Evolutionary conservation across 2,888 invertebrate species (phyloP).

Genomic region (Stratiomys singularior): DNA sequence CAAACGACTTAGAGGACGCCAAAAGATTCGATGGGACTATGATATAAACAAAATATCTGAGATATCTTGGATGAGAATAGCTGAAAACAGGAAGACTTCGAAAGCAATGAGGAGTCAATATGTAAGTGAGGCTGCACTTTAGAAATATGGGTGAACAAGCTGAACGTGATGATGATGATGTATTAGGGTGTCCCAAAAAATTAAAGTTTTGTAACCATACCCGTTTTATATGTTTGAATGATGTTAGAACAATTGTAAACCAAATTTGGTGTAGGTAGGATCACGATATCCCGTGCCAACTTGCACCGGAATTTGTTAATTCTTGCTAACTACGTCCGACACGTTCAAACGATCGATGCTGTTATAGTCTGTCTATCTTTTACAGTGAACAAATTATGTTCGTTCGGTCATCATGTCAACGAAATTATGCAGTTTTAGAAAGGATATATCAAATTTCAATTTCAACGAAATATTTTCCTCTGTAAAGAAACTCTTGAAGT

Average conservation of each 20-base stretch:
- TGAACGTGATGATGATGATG: no score
- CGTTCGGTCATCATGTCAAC: slow-evolving; percentile 5
- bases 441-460: slow-evolving; percentile 20
- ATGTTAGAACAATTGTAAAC: background rate
- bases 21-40: no score
- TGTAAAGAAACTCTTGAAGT: slow-evolving; percentile 5
- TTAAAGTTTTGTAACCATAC: slow-evolving; percentile 4
- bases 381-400: background rate
- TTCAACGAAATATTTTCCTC: no score
- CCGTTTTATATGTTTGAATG: background rate
- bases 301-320: slow-evolving; percentile 1
- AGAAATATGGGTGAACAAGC: no score
- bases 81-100: no score
- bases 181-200: background rate
- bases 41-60: no score
- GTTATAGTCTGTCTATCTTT: slow-evolving; percentile 12
- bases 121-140: no score
- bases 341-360: slow-evolving; percentile 1
- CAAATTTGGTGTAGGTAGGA: slow-evolving; percentile 20
- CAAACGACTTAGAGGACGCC: no score
- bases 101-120: no score
- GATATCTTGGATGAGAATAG: no score
- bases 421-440: slow-evolving; percentile 3
- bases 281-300: no score
- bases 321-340: background rate